phyloP scores from a whole-genome alignment of 1,140 invertebrate species.

The Myzus persicae region DNA sequence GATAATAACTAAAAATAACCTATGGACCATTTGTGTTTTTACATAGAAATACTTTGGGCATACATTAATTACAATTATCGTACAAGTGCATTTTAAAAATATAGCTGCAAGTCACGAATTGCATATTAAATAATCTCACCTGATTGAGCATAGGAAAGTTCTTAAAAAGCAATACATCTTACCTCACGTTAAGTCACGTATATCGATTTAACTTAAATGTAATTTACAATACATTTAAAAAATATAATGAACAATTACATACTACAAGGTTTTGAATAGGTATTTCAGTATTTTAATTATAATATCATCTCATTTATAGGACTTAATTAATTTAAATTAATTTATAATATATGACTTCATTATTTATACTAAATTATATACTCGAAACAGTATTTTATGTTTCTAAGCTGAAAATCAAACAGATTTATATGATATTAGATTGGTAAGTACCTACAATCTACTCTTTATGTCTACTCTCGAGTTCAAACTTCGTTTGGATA shows the following conservation, averaged over 20 bases:
- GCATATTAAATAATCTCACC: neutral
- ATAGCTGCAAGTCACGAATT: neutral
- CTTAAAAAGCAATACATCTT: neutral
- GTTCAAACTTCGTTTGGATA: neutral
- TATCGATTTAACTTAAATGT: neutral
- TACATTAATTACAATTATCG: neutral
- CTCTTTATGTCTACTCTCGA: neutral
- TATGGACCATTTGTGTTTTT: neutral
- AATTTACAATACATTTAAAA: neutral
- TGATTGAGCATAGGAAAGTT: neutral
- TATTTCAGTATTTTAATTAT: neutral
- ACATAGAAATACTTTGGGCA: neutral
- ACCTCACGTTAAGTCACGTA: neutral
- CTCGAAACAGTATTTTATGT: neutral
- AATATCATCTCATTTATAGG: neutral
- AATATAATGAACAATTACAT: neutral
- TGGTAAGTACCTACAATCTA: neutral
- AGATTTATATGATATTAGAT: neutral
- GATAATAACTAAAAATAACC: neutral
- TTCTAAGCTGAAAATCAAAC: neutral
- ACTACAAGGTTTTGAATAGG: neutral
- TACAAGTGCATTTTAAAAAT: neutral
- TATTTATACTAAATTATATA: neutral
- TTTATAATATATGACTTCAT: neutral
- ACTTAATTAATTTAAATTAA: constrained; percentile 2